Evolutionary conservation across 35 echinoderm and acorn worm species (phyloP), one percentile per base, ranked within the genome.

Genomic region (Patiria miniata): DNA sequence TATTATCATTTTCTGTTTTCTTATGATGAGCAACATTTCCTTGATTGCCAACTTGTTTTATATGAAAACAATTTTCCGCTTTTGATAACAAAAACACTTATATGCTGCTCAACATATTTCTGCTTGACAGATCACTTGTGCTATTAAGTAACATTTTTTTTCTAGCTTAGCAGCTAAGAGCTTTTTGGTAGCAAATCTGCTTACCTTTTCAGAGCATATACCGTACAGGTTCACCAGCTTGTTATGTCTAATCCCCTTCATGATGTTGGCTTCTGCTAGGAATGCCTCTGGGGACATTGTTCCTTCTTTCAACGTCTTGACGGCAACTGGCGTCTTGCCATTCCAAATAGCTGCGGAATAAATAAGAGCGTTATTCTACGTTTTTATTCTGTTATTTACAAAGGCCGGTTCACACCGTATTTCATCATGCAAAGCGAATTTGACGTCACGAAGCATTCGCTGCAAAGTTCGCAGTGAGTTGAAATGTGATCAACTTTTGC

Each of bases 191-290:
- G 42, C 42, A 47, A 6, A 47, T 57, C n/a, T 17, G 77, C 78
- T 68, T 93, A 97, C 95, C 53, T 79, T 97, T 38, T 97, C 95
- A 36, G 95, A 93, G 69, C 95, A 97, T 6, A 97, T 87, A 16
- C 87, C 95, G 85, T 90, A 97, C 7, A 97, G 85, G 39, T 86
- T 89, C 39, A 93, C 95, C 17, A 93, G 84, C 33, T 89, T 88
- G 37, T 90, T 85, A 86, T 97, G 95, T 59, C 95, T 79, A 33
- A 94, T 40, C 80, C 88, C 89, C 78, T 97, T 97, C 91, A 93
- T 94, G 56, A 94, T 88, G 54, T 91, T 94, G 17, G 95, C 91
- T 57, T 97, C 92, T 36, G 88, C 88, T 28, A 97, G 54, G 84
- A 97, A 97, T 2, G 93, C 95, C 39, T 90, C 79, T 0, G 88